Evolutionary conservation across 2,113 vertebrate genomes (phyloP).

Genomic region (Xenopus laevis): DNA sequence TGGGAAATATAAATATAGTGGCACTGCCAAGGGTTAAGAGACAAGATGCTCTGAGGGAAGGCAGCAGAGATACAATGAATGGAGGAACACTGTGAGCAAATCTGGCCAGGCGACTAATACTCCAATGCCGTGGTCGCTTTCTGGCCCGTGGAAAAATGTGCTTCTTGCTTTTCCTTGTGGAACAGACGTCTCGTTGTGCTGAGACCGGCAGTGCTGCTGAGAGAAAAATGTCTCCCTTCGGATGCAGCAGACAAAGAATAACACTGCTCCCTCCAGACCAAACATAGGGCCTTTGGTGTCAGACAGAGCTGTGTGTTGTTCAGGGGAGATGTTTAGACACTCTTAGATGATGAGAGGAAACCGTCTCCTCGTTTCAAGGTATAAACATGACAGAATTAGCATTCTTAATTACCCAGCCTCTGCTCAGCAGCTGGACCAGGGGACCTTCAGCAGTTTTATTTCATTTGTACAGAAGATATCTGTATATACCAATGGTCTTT

Average conservation of each 20-base stretch:
- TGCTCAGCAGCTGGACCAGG: constrained; percentile 22
- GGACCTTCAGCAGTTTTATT: background rate
- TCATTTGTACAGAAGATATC: background rate
- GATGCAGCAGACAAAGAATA: constrained; percentile 47
- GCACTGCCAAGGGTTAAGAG: constrained; percentile 30
- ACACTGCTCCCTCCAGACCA: constrained; percentile 46
- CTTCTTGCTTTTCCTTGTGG: constrained; percentile 44
- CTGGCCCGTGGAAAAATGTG: constrained; percentile 44
- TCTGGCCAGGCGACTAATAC: constrained; percentile 43
- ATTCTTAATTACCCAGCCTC: constrained; percentile 39
- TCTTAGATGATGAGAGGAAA: constrained; percentile 46
- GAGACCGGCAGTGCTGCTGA: constrained; percentile 46
- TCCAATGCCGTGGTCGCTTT: constrained; percentile 44
- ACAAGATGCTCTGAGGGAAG: constrained; percentile 23
- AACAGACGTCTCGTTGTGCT: constrained; percentile 45
- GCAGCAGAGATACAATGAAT: constrained; percentile 33
- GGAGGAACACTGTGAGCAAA: constrained; percentile 42
- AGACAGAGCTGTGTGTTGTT: constrained; percentile 45
- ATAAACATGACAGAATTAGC: constrained; percentile 47
- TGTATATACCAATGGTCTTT: background rate
- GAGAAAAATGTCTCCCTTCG: constrained; percentile 46
- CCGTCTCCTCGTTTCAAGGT: constrained; percentile 43
- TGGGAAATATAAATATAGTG: constrained; percentile 20
- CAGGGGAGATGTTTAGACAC: constrained; percentile 44
- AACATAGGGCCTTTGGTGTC: constrained; percentile 45